phyloP scores from a whole-genome alignment of 2,888 invertebrate genomes.

The Trichogramma evanescens region DNA sequence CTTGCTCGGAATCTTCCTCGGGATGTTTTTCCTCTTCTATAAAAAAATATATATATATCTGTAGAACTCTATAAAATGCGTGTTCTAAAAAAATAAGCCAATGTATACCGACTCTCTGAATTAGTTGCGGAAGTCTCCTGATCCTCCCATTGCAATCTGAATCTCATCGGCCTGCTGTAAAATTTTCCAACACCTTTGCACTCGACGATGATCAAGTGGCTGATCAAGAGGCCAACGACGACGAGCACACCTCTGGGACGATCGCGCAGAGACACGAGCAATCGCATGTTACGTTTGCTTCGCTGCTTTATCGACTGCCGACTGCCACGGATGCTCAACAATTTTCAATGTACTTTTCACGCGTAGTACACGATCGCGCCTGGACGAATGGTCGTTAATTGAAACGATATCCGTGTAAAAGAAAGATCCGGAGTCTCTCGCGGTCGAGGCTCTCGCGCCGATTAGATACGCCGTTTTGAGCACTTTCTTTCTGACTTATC shows the following conservation, averaged over 20 bases:
- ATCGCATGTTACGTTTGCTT: too few species aligned
- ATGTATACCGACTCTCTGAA: conserved; percentile 7
- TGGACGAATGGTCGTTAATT: too few species aligned
- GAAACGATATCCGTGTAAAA: too few species aligned
- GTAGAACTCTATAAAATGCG: too few species aligned
- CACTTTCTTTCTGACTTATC: too few species aligned
- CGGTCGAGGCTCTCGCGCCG: too few species aligned
- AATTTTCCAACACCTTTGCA: conserved; percentile 22
- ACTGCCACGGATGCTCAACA: too few species aligned
- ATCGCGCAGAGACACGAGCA: conserved; percentile 24
- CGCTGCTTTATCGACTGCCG: too few species aligned
- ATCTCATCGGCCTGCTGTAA: conserved; percentile 26
- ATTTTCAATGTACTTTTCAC: too few species aligned
- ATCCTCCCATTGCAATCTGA: conserved; percentile 31
- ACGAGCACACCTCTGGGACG: conserved; percentile 8
- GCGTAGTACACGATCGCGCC: too few species aligned
- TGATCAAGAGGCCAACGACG: conserved; percentile 21
- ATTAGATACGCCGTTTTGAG: too few species aligned
- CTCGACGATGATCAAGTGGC: background rate
- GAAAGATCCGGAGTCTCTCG: too few species aligned
- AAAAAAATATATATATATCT: background rate
- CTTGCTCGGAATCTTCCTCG: conserved; percentile 12
- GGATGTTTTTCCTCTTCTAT: conserved; percentile 22
- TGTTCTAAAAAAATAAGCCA: background rate
- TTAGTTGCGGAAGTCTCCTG: conserved; percentile 31